Conservation (phyloP, 2,888 invertebrate species). For the Anorthoa munda region DNA sequence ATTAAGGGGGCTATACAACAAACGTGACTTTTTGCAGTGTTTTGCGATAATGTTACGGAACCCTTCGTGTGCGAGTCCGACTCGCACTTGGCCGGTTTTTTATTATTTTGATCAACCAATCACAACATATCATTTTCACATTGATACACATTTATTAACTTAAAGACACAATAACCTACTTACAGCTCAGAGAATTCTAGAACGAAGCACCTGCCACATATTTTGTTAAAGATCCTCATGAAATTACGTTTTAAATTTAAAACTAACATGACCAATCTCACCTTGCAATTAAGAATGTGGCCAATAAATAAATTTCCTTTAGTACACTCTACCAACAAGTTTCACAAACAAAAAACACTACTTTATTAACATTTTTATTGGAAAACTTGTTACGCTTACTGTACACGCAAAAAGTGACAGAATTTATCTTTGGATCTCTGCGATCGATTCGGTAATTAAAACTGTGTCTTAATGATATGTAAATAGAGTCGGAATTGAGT, state of each 20-base stretch:
- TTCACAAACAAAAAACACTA: conserved; percentile 45
- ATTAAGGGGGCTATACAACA: too few relatives aligned
- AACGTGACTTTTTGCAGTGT: too few relatives aligned
- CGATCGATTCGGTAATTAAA: conserved; percentile 44
- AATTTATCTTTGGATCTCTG: conserved; percentile 51
- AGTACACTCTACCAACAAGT: conserved; percentile 51
- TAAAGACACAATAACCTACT: conserved; percentile 11
- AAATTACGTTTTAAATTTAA: conserved; percentile 51
- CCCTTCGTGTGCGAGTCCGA: too few relatives aligned
- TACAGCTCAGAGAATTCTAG: too few relatives aligned
- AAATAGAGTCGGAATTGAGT: conserved; percentile 54
- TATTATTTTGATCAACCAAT: not conserved
- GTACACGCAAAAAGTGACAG: conserved; percentile 55
- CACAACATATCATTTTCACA: not conserved
- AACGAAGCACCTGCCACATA: conserved; percentile 8
- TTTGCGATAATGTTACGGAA: too few relatives aligned
- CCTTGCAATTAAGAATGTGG: conserved; percentile 54
- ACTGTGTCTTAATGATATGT: conserved; percentile 34
- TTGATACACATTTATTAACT: not conserved
- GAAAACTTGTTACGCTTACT: conserved; percentile 61
- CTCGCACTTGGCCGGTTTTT: too few relatives aligned
- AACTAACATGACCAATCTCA: conserved; percentile 52
- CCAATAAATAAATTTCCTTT: conserved; percentile 59
- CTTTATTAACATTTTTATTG: conserved; percentile 70
- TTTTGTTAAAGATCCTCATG: conserved; percentile 4